A percentile compares a stretch with the other conserved stretches of the same genome.
Conservation (phyloP, 2,797 vertebrate genomes). For the Cottoperca gobio region DNA sequence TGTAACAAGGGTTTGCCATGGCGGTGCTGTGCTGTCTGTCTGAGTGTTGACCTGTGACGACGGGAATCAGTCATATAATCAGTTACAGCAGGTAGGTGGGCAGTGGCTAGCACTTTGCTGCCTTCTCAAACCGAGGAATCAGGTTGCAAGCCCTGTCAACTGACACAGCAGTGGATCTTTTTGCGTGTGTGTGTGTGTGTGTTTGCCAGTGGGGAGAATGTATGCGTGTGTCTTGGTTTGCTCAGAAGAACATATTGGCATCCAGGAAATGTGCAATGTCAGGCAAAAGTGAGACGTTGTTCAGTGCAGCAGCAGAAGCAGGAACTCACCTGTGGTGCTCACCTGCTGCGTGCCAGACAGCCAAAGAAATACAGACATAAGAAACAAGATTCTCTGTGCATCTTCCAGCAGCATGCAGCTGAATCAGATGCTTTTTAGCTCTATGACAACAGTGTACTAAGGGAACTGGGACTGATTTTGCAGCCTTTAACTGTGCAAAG, state of each 20-base stretch:
- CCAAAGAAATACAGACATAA: background rate
- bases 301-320: constrained; percentile 2
- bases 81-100: constrained; percentile 32
- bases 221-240: constrained; percentile 12
- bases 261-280: constrained; percentile 10
- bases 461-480: background rate
- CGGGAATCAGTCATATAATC: constrained; percentile 45
- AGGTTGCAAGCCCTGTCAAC: constrained; percentile 48
- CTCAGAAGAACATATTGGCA: background rate
- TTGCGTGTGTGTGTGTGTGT: background rate
- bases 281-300: background rate
- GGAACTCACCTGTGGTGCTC: background rate
- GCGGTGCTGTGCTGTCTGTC: constrained; percentile 33
- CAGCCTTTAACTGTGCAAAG: background rate
- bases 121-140: constrained; percentile 44
- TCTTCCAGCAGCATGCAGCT: background rate
- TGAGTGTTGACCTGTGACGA: constrained; percentile 57
- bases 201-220: background rate
- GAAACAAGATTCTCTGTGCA: background rate
- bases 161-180: constrained; percentile 45
- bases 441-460: background rate
- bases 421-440: background rate
- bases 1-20: background rate
- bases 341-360: constrained; percentile 9
- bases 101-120: constrained; percentile 1